phyloP scores from a whole-genome alignment of 2,113 vertebrate genomes.

The Notothenia coriiceps region DNA sequence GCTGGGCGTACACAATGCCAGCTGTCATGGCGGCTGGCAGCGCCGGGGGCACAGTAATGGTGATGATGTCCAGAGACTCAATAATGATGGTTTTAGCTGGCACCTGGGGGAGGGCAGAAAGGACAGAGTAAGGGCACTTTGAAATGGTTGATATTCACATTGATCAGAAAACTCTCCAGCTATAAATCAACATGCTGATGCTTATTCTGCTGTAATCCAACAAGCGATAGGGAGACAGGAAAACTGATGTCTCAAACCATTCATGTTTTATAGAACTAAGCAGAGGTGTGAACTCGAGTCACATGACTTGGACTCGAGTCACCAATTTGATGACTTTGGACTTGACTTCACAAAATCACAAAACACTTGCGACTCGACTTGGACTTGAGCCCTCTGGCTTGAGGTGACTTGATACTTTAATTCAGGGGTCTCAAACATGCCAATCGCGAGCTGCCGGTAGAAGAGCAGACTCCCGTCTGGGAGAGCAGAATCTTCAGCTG shows the following conservation, averaged over 20 bases:
- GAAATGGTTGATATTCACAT: neutral
- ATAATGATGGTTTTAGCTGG: conserved; percentile 90
- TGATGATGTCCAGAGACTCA: conserved; percentile 97
- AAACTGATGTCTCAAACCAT: neutral
- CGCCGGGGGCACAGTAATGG: conserved; percentile 97
- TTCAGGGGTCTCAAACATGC: too few relatives aligned
- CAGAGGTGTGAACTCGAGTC: too few relatives aligned
- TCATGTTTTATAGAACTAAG: neutral
- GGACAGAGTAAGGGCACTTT: neutral
- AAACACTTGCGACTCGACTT: too few relatives aligned
- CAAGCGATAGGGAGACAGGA: neutral
- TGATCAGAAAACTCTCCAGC: too few relatives aligned
- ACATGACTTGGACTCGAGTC: too few relatives aligned
- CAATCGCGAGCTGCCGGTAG: too few relatives aligned
- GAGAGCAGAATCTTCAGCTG: too few relatives aligned
- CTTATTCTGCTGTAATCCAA: neutral
- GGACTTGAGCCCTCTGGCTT: too few relatives aligned
- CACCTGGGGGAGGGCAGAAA: conserved; percentile 81
- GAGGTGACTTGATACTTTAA: too few relatives aligned
- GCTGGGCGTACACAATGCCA: conserved; percentile 96
- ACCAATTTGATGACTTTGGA: too few relatives aligned
- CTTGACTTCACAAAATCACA: too few relatives aligned
- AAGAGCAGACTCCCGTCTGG: too few relatives aligned
- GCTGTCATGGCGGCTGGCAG: conserved; percentile 98
- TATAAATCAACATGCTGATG: neutral